phyloP scores from a whole-genome alignment of 2,888 invertebrate genomes.

The Clunio marinus region DNA sequence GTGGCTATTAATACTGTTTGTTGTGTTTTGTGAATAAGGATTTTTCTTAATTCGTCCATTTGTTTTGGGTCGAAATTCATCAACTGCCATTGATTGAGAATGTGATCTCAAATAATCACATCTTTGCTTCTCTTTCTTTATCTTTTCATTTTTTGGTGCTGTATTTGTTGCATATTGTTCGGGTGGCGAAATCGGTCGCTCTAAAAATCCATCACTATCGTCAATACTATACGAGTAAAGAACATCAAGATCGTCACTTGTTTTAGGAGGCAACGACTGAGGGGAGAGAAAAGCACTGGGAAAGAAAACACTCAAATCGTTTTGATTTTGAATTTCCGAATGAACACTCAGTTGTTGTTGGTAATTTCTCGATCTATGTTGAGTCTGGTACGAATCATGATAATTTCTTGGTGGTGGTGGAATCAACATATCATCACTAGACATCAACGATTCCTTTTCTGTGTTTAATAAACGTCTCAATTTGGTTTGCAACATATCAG shows the following conservation, averaged over 20 bases:
- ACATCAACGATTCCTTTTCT: constrained; percentile 22
- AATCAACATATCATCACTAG: constrained; percentile 34
- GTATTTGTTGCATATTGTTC: constrained; percentile 60
- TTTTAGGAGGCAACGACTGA: constrained; percentile 46
- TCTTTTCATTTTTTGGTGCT: constrained; percentile 40
- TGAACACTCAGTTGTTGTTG: constrained; percentile 43
- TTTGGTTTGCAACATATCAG: constrained; percentile 71
- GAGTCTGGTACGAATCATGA: constrained; percentile 42
- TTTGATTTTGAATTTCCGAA: constrained; percentile 43
- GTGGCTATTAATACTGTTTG: constrained; percentile 64
- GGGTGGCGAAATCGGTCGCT: constrained; percentile 63
- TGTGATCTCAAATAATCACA: constrained; percentile 55
- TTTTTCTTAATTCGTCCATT: constrained; percentile 22
- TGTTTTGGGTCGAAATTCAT: constrained; percentile 49
- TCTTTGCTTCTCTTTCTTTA: constrained; percentile 41
- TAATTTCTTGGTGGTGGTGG: constrained; percentile 35
- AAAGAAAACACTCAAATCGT: constrained; percentile 43
- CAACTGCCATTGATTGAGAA: constrained; percentile 58
- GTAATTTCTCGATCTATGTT: constrained; percentile 43
- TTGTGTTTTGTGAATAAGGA: constrained; percentile 43
- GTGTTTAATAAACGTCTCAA: constrained; percentile 69
- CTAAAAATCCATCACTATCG: constrained; percentile 48
- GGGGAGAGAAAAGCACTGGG: constrained; percentile 50
- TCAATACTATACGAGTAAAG: constrained; percentile 47
- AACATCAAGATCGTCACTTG: constrained; percentile 46